Percentiles rank a stretch among this genome's conserved stretches.
Conservation (phyloP, 2,113 vertebrate genomes). For the Rattus rattus region DNA sequence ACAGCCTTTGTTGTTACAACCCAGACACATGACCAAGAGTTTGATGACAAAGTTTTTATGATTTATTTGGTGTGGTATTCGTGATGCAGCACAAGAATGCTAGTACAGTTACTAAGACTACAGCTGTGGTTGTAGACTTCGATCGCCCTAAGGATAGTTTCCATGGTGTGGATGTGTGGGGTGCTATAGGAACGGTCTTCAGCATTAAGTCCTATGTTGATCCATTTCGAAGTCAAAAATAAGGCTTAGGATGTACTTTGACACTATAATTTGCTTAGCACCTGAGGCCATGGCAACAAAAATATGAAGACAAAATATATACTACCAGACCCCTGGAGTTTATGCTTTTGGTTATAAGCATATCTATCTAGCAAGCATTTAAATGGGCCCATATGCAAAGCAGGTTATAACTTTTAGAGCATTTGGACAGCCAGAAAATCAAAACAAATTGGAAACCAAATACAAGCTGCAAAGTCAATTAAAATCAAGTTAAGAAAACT, state of each 20-base stretch:
- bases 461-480: conserved; percentile 62
- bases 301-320: not conserved
- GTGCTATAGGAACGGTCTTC: not conserved
- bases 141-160: not conserved
- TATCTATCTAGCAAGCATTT: not conserved
- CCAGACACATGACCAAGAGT: not conserved
- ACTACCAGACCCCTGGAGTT: not conserved
- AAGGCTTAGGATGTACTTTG: not conserved
- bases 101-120: not conserved
- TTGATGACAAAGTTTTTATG: not conserved
- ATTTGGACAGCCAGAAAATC: conserved; percentile 55
- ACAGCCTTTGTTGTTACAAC: not conserved
- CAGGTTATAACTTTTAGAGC: not conserved
- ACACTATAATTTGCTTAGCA: not conserved
- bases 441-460: conserved; percentile 62
- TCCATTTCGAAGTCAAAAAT: conserved; percentile 1
- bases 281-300: not conserved
- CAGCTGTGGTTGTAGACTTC: not conserved
- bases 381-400: not conserved
- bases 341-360: not conserved
- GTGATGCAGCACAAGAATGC: not conserved
- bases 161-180: not conserved
- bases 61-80: not conserved
- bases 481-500: conserved; percentile 63
- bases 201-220: not conserved